Percentiles rank a stretch among this genome's conserved stretches.
phyloP scores from a whole-genome alignment of 2,888 invertebrate genomes.

The Lutraria lutraria region DNA sequence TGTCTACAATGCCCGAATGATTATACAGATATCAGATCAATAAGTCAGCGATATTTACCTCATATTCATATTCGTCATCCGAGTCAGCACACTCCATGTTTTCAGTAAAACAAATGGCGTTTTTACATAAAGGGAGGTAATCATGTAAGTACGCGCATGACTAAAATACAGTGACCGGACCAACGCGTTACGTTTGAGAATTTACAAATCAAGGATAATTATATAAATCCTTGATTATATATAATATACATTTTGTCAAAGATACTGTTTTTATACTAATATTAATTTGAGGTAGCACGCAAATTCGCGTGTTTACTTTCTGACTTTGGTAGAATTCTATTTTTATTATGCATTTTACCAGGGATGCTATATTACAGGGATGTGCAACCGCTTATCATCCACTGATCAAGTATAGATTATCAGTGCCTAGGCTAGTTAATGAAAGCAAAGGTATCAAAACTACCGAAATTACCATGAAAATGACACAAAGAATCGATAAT shows the following conservation, averaged over 20 bases:
- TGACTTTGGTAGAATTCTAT: background rate
- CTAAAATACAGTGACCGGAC: background rate
- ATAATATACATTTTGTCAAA: background rate
- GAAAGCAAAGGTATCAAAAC: too few species aligned
- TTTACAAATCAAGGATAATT: background rate
- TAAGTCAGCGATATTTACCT: constrained; percentile 8
- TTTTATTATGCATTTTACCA: background rate
- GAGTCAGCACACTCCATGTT: constrained; percentile 9
- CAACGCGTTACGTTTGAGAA: background rate
- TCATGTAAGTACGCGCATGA: background rate
- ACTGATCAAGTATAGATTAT: too few species aligned
- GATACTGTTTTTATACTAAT: too few species aligned
- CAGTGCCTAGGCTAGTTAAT: too few species aligned
- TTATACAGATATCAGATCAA: background rate
- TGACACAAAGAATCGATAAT: too few species aligned
- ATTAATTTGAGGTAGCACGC: too few species aligned
- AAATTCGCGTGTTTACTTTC: too few species aligned
- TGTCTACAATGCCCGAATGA: too few species aligned
- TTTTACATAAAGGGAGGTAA: constrained; percentile 24
- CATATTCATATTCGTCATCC: constrained; percentile 27
- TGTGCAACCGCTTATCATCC: too few species aligned
- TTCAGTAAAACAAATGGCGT: background rate
- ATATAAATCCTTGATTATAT: background rate
- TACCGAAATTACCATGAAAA: too few species aligned
- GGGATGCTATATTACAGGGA: too few species aligned